Percentiles rank a stretch among this genome's conserved stretches.
phyloP scores from a whole-genome alignment of 2,113 vertebrate genomes.

The Serinus canaria region DNA sequence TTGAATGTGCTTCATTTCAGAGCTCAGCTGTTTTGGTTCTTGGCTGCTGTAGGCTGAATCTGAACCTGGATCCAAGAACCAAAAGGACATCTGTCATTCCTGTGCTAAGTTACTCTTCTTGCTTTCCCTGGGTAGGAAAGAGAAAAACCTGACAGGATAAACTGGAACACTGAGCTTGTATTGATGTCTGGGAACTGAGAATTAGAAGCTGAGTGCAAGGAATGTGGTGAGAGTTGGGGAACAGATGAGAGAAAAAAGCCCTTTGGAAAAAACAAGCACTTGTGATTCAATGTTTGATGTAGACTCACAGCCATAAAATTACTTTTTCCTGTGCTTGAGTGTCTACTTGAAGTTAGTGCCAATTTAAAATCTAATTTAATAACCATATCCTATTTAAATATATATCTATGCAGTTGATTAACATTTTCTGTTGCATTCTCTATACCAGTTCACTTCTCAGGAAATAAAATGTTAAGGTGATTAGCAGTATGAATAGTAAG shows the following conservation, averaged over 20 bases:
- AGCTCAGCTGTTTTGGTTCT: constrained; percentile 16
- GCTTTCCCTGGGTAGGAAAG: neutral
- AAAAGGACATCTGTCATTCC: constrained; percentile 13
- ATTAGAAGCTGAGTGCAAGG: neutral
- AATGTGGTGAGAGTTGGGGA: neutral
- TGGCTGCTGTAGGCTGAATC: neutral
- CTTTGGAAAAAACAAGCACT: neutral
- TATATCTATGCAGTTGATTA: neutral
- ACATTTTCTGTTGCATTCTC: neutral
- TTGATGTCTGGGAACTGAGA: neutral
- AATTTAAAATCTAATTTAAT: neutral
- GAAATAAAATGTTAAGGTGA: neutral
- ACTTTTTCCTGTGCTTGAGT: neutral
- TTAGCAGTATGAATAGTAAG: neutral
- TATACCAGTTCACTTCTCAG: neutral
- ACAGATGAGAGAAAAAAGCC: neutral
- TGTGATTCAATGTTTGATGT: constrained; percentile 1
- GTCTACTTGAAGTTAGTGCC: neutral
- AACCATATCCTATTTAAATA: neutral
- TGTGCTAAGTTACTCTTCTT: neutral
- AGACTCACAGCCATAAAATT: neutral
- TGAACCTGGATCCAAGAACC: neutral
- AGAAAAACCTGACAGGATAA: constrained; percentile 31
- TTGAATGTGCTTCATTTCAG: neutral
- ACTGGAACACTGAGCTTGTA: neutral